Percentiles rank a stretch among this genome's conserved stretches.
These are phyloP conservation scores for Phengaris alcon DNA, from an alignment of 2,888 invertebrate species.

Conservation along the genomic window DNA sequence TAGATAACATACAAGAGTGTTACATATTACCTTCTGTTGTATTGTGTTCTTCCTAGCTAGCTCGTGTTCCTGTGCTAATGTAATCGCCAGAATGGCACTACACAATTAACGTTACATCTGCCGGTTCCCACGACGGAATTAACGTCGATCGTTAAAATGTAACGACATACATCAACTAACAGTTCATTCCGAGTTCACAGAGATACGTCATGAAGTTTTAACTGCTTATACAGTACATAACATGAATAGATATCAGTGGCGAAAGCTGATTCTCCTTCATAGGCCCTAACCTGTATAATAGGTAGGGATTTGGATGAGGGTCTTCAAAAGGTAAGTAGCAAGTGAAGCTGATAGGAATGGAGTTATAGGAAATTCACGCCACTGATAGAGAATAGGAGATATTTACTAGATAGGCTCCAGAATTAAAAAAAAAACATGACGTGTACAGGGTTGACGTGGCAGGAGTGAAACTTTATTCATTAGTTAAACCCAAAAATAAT, in stretches of 20 bases:
- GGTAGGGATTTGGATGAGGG: too few species aligned
- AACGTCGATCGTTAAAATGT: conserved; percentile 10
- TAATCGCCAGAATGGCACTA: neutral
- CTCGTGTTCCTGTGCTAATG: conserved; percentile 3
- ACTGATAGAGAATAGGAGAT: too few species aligned
- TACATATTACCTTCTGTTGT: conserved; percentile 1
- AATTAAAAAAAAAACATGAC: too few species aligned
- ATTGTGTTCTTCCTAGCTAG: neutral
- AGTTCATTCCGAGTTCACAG: conserved; percentile 23
- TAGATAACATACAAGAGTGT: conserved; percentile 12
- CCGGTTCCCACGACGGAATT: conserved; percentile 15
- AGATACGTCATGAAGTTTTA: conserved; percentile 21
- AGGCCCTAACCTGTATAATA: too few species aligned
- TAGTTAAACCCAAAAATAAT: too few species aligned
- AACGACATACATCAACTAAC: conserved; percentile 19
- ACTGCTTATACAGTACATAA: neutral
- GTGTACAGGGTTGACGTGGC: too few species aligned
- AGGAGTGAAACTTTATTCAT: too few species aligned
- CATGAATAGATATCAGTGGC: neutral
- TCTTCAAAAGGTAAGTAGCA: too few species aligned
- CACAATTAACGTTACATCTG: conserved; percentile 21
- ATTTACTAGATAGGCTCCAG: too few species aligned
- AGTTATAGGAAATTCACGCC: too few species aligned
- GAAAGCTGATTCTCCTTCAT: too few species aligned
- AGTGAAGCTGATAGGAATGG: too few species aligned